Base-by-base conservation (phyloP, 2,797 vertebrate genomes). In the Enteromius afrohamiltoni region DNA sequence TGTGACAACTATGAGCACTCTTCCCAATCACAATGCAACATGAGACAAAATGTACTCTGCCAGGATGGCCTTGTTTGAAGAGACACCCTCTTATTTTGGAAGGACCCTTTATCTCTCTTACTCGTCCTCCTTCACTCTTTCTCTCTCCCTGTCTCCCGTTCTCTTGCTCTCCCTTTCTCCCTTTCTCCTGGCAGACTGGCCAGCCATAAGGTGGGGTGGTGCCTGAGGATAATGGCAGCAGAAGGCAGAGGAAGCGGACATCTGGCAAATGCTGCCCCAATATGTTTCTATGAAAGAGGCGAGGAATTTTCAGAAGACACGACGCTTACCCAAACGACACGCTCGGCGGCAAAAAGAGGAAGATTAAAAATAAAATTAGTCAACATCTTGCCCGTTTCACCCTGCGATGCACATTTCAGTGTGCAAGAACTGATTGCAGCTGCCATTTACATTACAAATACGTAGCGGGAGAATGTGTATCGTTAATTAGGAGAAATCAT, bases 241-340 rank as follows among this genome's bases (percentile, higher is more conserved):
- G 97, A 99, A 96, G 97, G 97, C 96, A 92, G 95, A 96, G 96
- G 96, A 96, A 96, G 94, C 95, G 93, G 97, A 98, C 98, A 99
- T 97, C 98, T 99, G 98, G 97, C 96, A 92, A 95, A 96, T 95
- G 96, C 96, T 97, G 96, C 95, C 96, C 97, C 98, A 99, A 98
- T 98, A 98, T 99, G 98, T 96, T 99, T 97, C 96, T 96, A 96
- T 95, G 95, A 97, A 97, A 97, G 97, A 98, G 95, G 96, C 96
- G 95, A 98, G 96, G 97, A 98, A 95, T 97, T 96, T 97, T 97
- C 95, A 95, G 96, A 96, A 97, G 97, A 97, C 93, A 94, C 91
- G 87, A 93, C 93, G 96, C 95, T 86, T 83, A 88, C 86, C 95
- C 94, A 94, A 94, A 96, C 93, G 95, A 96, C 96, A 96, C 94